Base-by-base conservation (phyloP, 2,797 vertebrate species). In the Pantherophis vulpinus region DNA sequence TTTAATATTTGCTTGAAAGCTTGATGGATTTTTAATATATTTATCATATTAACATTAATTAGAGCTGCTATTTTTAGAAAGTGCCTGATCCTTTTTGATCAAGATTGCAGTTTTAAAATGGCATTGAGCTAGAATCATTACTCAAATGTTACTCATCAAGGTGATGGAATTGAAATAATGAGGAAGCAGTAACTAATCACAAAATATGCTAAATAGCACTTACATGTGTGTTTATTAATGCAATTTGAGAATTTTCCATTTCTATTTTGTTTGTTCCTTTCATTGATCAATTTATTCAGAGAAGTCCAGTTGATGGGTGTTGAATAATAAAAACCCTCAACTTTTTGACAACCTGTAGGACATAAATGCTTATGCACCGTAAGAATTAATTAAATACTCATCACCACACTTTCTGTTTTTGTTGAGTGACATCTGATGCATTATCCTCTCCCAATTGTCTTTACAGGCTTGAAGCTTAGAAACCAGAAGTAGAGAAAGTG, bases 331-430 rank as follows among this genome's bases (percentile, higher is more conserved):
- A 94, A 42, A 93, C 27, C 59, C 79, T 91, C 87, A 87, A 37
- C 86, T 70, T 95, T 51, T 66, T 93, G 54, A 32, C 1, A 94
- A 60, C 87, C 42, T 95, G 86, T 92, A 94, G 92, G 94, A 2
- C 1, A 29, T 90, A 93, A 94, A n/a, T 66, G 55, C 86, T 96
- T 94, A n/a, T n/a, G n/a, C 86, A 93, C 54, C 59, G 32, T 60
- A 86, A 87, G 93, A 94, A 94, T 51, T 93, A 96, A 94, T 94
- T 94, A 95, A 95, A 95, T 93, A 59, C 51, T 96, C 91, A 90
- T 91, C 91, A 94, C 93, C 86, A 27, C 87, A 37, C 9, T 83
- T 29, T 59, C 56, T 86, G 23, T 42, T 95, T 83, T 93, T 92
- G 87, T 60, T 14, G 37, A 96, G 29, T 89, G 94, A 96, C 93